Evolutionary conservation across 1,140 invertebrate species (phyloP), one percentile per base, ranked within the genome.

Genomic region (Sipha flava): DNA sequence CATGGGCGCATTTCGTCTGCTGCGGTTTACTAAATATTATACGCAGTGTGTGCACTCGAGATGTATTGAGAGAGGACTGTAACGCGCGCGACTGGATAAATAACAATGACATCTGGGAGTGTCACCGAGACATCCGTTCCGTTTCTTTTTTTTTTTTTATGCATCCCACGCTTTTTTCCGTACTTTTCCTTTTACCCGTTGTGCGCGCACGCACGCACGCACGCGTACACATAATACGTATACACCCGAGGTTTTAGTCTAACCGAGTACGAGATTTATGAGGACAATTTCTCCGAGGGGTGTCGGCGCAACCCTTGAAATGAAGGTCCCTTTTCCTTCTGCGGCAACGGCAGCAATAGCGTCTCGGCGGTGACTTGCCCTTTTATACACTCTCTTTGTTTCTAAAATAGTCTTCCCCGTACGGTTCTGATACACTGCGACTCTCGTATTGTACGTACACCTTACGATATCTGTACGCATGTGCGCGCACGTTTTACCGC

Each of bases 21-120:
- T n/a, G n/a, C n/a, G n/a, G n/a, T n/a, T n/a, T n/a, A n/a, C n/a
- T n/a, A n/a, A n/a, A n/a, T n/a, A n/a, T n/a, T n/a, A 23, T 21
- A 26, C 18, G 23, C 5, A 59, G 23, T 21, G 9, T 29, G 18
- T 3, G 9, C 23, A 59, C 16, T 52, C 5, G 3, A 34, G 6
- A 31, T 2, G 16, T 40, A 23, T 73, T 26, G 14, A 23, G n/a
- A 73, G 45, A 21, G 18, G 45, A 54, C 52, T 26, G 26, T n/a
- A n/a, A 10, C 29, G 45, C 6, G 18, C 18, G 43, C 18, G n/a
- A 54, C 47, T 37, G 72, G 16, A 77, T 57, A 77, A 57, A 59
- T 77, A 77, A 52, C 49, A 77, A 52, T 77, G 73, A 77, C 73
- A 77, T 77, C 73, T 77, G 73, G 70, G 73, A 57, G 73, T 77